Evolutionary conservation across 2,113 vertebrate genomes (phyloP).

Genomic region (Macrotis lagotis): DNA sequence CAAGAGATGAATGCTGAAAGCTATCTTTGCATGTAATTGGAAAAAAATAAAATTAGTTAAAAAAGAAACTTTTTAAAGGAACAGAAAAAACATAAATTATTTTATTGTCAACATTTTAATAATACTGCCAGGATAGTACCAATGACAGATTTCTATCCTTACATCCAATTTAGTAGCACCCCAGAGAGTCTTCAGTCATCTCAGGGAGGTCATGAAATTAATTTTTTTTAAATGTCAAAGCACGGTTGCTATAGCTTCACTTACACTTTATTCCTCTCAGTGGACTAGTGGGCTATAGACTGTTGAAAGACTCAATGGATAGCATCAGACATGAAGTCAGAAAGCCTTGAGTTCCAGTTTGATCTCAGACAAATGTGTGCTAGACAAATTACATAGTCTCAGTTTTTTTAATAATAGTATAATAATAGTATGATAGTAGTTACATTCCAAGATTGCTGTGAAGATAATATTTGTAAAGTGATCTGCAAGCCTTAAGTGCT

Average conservation of each 20-base stretch:
- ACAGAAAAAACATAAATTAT: too few relatives aligned
- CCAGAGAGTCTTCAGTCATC: neutral
- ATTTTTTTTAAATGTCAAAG: neutral
- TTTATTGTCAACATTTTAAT: neutral
- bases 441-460: neutral
- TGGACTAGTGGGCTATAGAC: neutral
- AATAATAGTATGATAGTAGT: neutral
- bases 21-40: too few relatives aligned
- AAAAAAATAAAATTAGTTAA: too few relatives aligned
- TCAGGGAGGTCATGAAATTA: neutral
- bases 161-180: neutral
- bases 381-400: neutral
- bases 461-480: neutral
- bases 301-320: neutral
- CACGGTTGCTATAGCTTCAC: neutral
- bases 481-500: too few relatives aligned
- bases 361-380: too few relatives aligned
- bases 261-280: neutral
- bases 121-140: rapidly evolving
- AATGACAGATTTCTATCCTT: neutral
- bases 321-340: neutral
- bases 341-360: neutral
- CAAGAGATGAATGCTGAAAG: too few relatives aligned
- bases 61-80: too few relatives aligned
- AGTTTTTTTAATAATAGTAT: too few relatives aligned